A percentile compares a stretch with the other conserved stretches of the same genome.
phyloP scores from a whole-genome alignment of 1,140 invertebrate genomes.

The Brachionus manjavacas region DNA sequence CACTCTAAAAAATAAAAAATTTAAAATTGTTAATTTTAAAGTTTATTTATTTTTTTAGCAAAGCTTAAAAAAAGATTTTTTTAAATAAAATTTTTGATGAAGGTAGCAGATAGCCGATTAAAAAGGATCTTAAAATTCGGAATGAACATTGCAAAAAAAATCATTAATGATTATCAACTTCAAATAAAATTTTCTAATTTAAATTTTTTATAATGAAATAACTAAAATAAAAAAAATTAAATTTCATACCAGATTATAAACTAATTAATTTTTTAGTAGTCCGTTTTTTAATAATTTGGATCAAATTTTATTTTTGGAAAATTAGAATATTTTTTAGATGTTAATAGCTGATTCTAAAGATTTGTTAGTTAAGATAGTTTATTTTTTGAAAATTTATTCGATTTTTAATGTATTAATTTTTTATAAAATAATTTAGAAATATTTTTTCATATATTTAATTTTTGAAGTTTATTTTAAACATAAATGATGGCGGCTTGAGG shows the following conservation, averaged over 20 bases:
- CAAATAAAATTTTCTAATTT: too few species aligned
- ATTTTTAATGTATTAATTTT: neutral
- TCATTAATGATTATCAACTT: neutral
- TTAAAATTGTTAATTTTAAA: neutral
- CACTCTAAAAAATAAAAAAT: neutral
- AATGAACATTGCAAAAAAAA: neutral
- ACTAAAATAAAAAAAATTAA: too few species aligned
- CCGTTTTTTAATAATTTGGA: too few species aligned
- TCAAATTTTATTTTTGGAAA: neutral
- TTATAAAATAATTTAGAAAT: neutral
- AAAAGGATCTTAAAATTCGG: too few species aligned
- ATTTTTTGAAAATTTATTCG: neutral
- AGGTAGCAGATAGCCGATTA: neutral
- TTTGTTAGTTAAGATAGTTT: neutral
- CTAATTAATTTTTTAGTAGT: too few species aligned
- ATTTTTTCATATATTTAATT: neutral
- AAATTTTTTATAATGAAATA: too few species aligned
- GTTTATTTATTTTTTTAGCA: neutral
- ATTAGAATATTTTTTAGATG: neutral
- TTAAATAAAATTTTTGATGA: neutral
- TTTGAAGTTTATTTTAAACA: neutral
- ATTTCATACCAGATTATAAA: too few species aligned
- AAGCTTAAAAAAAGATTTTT: neutral
- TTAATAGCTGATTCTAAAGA: neutral
- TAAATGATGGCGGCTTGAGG: neutral